A percentile compares a stretch with the other conserved stretches of the same genome.
phyloP scores from a whole-genome alignment of 1,140 invertebrate species.

The Pristionchus pacificus region DNA sequence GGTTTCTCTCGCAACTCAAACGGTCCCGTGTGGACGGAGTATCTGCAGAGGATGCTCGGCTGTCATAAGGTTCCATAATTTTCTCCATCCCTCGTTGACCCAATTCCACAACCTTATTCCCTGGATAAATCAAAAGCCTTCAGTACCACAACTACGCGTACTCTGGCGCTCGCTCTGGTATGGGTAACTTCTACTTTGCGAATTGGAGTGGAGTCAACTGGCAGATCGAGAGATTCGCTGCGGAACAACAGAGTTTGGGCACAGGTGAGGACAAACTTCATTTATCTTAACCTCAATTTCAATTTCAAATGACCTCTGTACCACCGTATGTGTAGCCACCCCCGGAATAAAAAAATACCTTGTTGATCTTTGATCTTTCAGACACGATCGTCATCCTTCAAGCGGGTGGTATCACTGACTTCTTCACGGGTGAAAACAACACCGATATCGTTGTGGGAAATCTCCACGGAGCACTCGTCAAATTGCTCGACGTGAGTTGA shows the following conservation, averaged over 20 bases:
- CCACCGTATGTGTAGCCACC: slow-evolving; percentile 16
- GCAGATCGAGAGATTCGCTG: slow-evolving; percentile 31
- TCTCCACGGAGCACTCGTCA: slow-evolving; percentile 23
- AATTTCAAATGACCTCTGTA: slow-evolving; percentile 19
- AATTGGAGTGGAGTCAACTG: slow-evolving; percentile 36
- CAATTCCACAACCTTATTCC: no score
- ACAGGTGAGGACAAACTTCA: no score
- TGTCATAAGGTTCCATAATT: slow-evolving; percentile 28
- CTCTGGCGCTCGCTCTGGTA: slow-evolving; percentile 32
- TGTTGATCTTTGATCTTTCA: slow-evolving; percentile 12
- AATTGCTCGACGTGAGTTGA: slow-evolving; percentile 17
- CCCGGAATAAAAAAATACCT: slow-evolving; percentile 4
- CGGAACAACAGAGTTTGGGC: no score
- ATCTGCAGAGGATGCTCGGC: slow-evolving; percentile 31
- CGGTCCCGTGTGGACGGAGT: slow-evolving; percentile 40
- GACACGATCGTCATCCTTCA: slow-evolving; percentile 36
- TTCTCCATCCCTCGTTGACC: neutral
- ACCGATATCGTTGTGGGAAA: slow-evolving; percentile 25
- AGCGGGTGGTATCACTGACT: slow-evolving; percentile 33
- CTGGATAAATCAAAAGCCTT: slow-evolving; percentile 2
- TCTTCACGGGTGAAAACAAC: slow-evolving; percentile 37
- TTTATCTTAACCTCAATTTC: no score
- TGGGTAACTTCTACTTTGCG: slow-evolving; percentile 38
- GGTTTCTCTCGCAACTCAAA: slow-evolving; percentile 36
- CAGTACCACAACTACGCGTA: slow-evolving; percentile 41